Evolutionary conservation across 2,797 vertebrate genomes (phyloP).

Genomic region (Hozukius guyotensis): DNA sequence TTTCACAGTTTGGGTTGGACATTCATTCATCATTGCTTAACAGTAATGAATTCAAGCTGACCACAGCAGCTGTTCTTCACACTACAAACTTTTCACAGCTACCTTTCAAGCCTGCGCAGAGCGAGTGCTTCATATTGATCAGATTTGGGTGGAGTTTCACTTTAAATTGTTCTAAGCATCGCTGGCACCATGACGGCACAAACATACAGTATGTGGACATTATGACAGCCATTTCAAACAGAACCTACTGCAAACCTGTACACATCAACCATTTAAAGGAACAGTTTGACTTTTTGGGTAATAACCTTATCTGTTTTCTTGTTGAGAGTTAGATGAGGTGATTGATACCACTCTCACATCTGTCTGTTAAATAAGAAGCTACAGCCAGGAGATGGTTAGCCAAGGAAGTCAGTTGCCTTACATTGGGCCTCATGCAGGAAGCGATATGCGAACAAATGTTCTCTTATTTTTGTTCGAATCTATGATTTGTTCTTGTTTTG

Average conservation of each 20-base stretch:
- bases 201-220: slow-evolving; percentile 51
- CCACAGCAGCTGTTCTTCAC: neutral
- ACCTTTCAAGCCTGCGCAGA: slow-evolving; percentile 7
- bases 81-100: neutral
- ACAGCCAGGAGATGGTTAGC: neutral
- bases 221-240: slow-evolving; percentile 52
- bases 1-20: neutral
- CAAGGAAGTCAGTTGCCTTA: neutral
- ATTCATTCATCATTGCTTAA: neutral
- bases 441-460: too few relatives aligned
- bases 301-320: slow-evolving; percentile 6
- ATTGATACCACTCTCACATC: neutral
- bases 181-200: slow-evolving; percentile 32
- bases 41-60: neutral
- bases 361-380: neutral
- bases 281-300: slow-evolving; percentile 12
- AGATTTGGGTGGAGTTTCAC: slow-evolving; percentile 10
- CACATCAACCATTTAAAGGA: slow-evolving; percentile 23
- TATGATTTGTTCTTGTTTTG: too few relatives aligned
- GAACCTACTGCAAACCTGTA: slow-evolving; percentile 32
- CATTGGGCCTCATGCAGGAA: too few relatives aligned
- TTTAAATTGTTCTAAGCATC: slow-evolving; percentile 8
- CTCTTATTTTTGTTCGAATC: too few relatives aligned
- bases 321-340: neutral
- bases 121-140: slow-evolving; percentile 10